Conservation (phyloP, 2,113 vertebrate genomes). For the Mus pahari region DNA sequence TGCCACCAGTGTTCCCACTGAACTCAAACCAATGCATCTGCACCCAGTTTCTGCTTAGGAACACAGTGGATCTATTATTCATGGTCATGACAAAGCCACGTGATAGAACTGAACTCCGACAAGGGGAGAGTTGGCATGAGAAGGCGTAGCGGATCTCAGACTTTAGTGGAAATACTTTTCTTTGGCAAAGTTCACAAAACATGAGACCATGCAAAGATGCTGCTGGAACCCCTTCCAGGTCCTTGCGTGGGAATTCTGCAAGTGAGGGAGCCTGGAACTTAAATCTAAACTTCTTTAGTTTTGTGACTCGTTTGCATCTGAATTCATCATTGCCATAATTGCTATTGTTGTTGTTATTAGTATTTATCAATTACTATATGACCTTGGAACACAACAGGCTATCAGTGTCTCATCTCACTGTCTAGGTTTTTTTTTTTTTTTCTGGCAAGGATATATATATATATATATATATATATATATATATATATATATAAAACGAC, state of each 20-base stretch:
- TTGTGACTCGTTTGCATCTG: not conserved
- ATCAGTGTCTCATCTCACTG: not conserved
- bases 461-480: not conserved
- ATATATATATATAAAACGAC: not conserved
- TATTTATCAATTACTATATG: not conserved
- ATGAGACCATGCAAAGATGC: not conserved
- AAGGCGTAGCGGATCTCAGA: not conserved
- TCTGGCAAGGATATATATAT: not conserved
- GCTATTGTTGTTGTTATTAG: not conserved
- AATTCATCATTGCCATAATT: not conserved
- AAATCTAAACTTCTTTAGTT: conserved; percentile 6
- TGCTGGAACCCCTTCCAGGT: not conserved
- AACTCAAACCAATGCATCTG: not conserved
- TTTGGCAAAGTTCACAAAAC: not conserved
- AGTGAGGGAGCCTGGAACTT: not conserved
- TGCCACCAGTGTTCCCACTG: not conserved
- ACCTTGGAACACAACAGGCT: not conserved
- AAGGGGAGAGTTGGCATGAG: not conserved
- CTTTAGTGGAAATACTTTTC: not conserved
- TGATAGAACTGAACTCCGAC: not conserved
- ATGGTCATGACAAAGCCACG: not conserved
- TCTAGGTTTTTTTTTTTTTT: not conserved
- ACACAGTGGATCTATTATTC: not conserved
- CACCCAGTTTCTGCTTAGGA: not conserved
- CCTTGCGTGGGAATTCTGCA: not conserved